These are phyloP conservation scores for Ditula angustiorana DNA, from an alignment of 2,888 invertebrate genomes.

Conservation along the genomic window DNA sequence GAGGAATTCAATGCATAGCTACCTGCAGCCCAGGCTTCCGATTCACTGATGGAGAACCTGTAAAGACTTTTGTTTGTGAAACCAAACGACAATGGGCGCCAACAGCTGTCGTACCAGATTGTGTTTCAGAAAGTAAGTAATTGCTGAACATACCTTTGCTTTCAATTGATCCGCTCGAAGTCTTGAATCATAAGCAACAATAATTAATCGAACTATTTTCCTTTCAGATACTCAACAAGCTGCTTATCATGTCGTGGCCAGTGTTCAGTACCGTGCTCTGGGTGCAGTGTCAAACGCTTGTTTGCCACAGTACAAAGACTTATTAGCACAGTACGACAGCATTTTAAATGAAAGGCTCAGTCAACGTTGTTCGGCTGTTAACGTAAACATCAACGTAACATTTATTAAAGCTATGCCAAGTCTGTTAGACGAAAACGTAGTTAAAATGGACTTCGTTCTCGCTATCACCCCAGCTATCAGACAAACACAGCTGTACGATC, in stretches of 20 bases:
- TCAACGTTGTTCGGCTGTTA: slow-evolving; percentile 96
- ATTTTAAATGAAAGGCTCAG: slow-evolving; percentile 93
- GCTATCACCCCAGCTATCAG: slow-evolving; percentile 94
- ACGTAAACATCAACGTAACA: slow-evolving; percentile 97
- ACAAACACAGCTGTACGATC: slow-evolving; percentile 96
- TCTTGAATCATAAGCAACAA: not conserved
- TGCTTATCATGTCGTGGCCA: slow-evolving; percentile 95
- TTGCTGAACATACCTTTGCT: not conserved
- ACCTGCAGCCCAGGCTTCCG: slow-evolving; percentile 95
- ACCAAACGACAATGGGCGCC: slow-evolving; percentile 94
- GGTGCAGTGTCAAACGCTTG: slow-evolving; percentile 95
- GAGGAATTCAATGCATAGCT: slow-evolving; percentile 94
- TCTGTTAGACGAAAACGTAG: slow-evolving; percentile 93
- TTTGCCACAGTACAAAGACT: slow-evolving; percentile 93
- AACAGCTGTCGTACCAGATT: slow-evolving; percentile 95
- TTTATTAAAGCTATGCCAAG: slow-evolving; percentile 93
- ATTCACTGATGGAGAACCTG: slow-evolving; percentile 95
- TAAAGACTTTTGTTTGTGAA: slow-evolving; percentile 94
- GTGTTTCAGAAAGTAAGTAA: slow-evolving; percentile 94
- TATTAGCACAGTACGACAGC: slow-evolving; percentile 91
- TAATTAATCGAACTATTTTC: not conserved
- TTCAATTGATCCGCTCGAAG: not conserved
- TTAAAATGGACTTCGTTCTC: slow-evolving; percentile 95
- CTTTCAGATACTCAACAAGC: slow-evolving; percentile 95
- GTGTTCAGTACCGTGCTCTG: slow-evolving; percentile 94